Evolutionary conservation across 2,888 invertebrate genomes (phyloP).

Genomic region (Ichneumon xanthorius): DNA sequence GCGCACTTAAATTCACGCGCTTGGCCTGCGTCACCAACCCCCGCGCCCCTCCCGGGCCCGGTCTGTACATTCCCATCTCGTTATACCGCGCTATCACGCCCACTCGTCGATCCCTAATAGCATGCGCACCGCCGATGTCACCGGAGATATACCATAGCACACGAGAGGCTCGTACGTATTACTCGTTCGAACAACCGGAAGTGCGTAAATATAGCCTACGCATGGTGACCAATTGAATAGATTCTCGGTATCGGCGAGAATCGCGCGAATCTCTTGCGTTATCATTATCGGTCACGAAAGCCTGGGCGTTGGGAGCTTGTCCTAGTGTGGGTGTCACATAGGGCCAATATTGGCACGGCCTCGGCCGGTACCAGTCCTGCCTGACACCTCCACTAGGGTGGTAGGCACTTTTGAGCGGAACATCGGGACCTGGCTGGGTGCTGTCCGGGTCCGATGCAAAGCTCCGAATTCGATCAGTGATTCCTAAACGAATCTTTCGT

Average conservation of each 20-base stretch:
- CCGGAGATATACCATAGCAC: constrained; percentile 20
- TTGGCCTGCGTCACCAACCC: constrained; percentile 17
- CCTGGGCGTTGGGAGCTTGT: not conserved
- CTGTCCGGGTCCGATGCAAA: too few relatives aligned
- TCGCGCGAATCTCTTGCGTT: not conserved
- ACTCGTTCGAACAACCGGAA: not conserved
- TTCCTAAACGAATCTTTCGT: too few relatives aligned
- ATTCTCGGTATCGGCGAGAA: constrained; percentile 37
- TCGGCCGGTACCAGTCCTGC: too few relatives aligned
- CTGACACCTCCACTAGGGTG: too few relatives aligned
- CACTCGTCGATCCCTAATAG: constrained; percentile 45
- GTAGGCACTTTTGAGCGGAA: too few relatives aligned
- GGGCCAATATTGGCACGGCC: too few relatives aligned
- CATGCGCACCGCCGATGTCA: constrained; percentile 7
- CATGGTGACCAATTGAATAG: not conserved
- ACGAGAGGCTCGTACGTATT: constrained; percentile 3
- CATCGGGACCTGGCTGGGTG: too few relatives aligned
- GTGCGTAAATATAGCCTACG: not conserved
- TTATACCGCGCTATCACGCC: constrained; percentile 34
- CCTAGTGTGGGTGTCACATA: not conserved
- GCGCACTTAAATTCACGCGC: constrained; percentile 52
- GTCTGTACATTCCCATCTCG: not conserved
- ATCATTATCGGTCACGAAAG: constrained; percentile 29
- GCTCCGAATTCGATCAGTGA: too few relatives aligned
- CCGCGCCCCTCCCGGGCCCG: not conserved